Evolutionary conservation across 2,888 invertebrate species (phyloP), one percentile per base, ranked within the genome.

Genomic region (Drosophila pseudotakahashii): DNA sequence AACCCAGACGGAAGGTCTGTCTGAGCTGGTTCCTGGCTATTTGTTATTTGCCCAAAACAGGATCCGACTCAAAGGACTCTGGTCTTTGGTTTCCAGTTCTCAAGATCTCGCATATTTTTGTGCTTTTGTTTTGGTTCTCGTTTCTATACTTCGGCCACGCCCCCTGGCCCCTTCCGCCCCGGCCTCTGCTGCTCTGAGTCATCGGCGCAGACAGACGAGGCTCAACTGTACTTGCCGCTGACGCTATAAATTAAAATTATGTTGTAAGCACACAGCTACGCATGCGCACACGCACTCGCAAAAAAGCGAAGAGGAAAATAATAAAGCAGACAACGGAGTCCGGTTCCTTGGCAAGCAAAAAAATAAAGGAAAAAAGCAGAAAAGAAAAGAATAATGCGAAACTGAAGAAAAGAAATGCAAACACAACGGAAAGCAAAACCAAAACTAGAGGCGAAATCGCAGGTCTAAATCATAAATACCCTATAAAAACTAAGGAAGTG

Each of bases 231-330:
- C 82, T 85, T 85, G 67, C 74, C 54, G 59, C 57, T 53, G 82
- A 75, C 63, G 79, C 82, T 77, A 85, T 82, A 82, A 85, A 85
- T 82, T 82, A 85, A 88, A 85, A 82, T 84, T 79, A 88, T 82
- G 82, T 85, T 82, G 85, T 88, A 81, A 84, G 77, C 81, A 76
- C 62, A 82, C 59, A 68, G 51, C 54, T 63, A 45, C 60, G 36
- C 51, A 52, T 26, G 57, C 58, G 45, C 60, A 55, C 59, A 61
- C 51, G 61, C 68, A 68, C 36, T 59, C 41, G 52, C 60, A 47
- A 51, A 68, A 50, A 37, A 55, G 7, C 30, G n/a, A 47, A 30
- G n/a, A 30, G 26, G 4, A 45, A 30, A 47, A 70, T 45, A 60
- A 39, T 37, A 70, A 48, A 48, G 41, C 47, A 59, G 16, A 47